Evolutionary conservation across 2,113 vertebrate species (phyloP), one percentile per base, ranked within the genome.

Genomic region (Saimiri boliviensis): DNA sequence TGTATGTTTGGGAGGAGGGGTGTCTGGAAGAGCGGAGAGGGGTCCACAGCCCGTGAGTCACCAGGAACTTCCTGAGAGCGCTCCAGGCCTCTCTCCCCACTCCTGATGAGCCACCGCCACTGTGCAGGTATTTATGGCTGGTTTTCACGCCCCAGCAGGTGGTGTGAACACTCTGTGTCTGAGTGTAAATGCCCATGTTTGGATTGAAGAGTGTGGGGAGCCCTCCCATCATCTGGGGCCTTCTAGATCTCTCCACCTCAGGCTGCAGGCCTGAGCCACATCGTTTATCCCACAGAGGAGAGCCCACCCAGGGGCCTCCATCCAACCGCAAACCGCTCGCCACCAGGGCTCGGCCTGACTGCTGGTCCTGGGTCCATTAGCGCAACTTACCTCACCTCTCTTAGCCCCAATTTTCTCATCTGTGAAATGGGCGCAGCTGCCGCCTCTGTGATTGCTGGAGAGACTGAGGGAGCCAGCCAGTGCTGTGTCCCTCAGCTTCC

Each of bases 121-220:
- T 40, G 91, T 14, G 32, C 86, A 97, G 96, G 92, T 96, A 97
- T 97, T 98, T 96, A 85, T 96, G 97, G 95, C 95, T 97, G 90
- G 32, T 93, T 93, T 97, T 93, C 96, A 13, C 85, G 5, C 89
- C 93, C 74, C 63, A 77, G 96, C 96, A 97, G 95, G 97, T 96
- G 96, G 91, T 95, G 93, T 73, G 92, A 97, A 95, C 90, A 77
- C 85, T 66, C 86, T 86, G 86, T 1, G 3, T 95, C 88, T 56
- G 81, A 79, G 82, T 88, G 27, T 71, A n/a, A 32, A 3, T n/a
- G 58, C 81, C 58, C 40, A 9, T 77, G 85, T 81, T 96, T 91
- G 73, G 63, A 86, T 87, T 63, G 3, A 7, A 82, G 71, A 54
- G 80, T 76, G 40, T 21, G 35, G 56, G 79, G 91, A 81, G 54